Base-by-base conservation (phyloP, 2,888 invertebrate species). In the Folsomia candida region DNA sequence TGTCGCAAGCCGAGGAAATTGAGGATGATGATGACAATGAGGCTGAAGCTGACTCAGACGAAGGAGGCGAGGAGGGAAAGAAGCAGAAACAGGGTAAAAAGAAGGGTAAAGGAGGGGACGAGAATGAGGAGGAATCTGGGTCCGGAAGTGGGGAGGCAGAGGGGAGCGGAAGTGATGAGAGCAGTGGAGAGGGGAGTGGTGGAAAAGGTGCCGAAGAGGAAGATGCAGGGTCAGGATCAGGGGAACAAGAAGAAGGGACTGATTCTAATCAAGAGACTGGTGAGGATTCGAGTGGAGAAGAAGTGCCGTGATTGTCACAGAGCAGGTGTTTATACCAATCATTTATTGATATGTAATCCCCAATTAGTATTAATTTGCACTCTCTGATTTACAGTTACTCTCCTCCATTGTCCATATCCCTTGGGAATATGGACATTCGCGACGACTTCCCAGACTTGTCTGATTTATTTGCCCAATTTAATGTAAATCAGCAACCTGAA, bases 321-420 rank as follows among this genome's bases (percentile, higher is more conserved):
- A 59, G 26, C 59, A 59, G 59, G 14, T 37, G 37, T 37, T 37
- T 37, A 9, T 37, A 9, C n/a, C n/a, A n/a, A n/a, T n/a, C n/a
- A n/a, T n/a, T n/a, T n/a, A n/a, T n/a, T n/a, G n/a, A n/a, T n/a
- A n/a, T n/a, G n/a, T 9, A 37, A 14, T 37, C 6, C 14, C 37
- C 6, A 14, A 9, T 4, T 37, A 37, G 4, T n/a, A n/a, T 9
- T 37, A 14, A 37, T n/a, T n/a, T n/a, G n/a, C n/a, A n/a, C n/a
- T n/a, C n/a, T n/a, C n/a, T n/a, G n/a, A n/a, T n/a, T n/a, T n/a
- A n/a, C 24, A 57, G 57, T 25, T 26, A 22, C 26, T 3, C 27
- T 62, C 62, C 62, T 28, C 62, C 62, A 3, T 29, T 29, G 2
- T 28, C 62, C 27, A 27, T 29, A 20, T 28, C 62, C 2, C 62